phyloP scores from a whole-genome alignment of 2,888 invertebrate species.

The Blastobasis lacticolella region DNA sequence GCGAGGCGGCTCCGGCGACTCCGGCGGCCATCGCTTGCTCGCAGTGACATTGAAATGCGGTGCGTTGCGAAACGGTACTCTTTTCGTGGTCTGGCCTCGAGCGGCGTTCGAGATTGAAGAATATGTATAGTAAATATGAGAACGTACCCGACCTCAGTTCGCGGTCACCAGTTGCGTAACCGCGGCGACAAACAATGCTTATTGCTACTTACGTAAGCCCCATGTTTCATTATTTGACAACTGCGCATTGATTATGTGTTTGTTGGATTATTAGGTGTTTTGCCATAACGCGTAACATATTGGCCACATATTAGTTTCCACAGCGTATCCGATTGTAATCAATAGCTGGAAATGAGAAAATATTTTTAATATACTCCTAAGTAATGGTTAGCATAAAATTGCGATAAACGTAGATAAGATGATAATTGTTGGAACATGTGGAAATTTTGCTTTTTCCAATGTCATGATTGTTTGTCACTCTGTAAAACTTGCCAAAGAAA shows the following conservation, averaged over 20 bases:
- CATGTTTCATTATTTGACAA: slow-evolving; percentile 31
- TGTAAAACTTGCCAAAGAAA: slow-evolving; percentile 1
- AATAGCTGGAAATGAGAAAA: no score
- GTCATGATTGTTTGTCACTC: no score
- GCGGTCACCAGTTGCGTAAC: slow-evolving; percentile 68
- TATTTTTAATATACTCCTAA: no score
- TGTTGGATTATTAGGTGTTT: no score
- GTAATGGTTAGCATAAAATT: no score
- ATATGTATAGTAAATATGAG: slow-evolving; percentile 71
- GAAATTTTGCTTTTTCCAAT: no score
- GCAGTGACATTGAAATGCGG: slow-evolving; percentile 65
- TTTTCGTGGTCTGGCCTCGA: slow-evolving; percentile 63
- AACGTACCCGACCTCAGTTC: slow-evolving; percentile 68
- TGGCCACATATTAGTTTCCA: no score
- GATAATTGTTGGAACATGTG: no score
- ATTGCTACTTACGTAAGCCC: slow-evolving; percentile 41
- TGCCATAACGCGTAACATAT: no score
- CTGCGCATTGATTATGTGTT: slow-evolving; percentile 18
- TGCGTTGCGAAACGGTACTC: slow-evolving; percentile 66
- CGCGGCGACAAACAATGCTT: slow-evolving; percentile 59
- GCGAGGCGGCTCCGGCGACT: slow-evolving; percentile 30
- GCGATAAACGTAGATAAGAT: no score
- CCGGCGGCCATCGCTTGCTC: slow-evolving; percentile 29
- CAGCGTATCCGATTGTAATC: no score
- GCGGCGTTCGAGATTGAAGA: slow-evolving; percentile 62